Base-by-base conservation (phyloP, 1,140 invertebrate genomes). In the Scaptomyza graminum region DNA sequence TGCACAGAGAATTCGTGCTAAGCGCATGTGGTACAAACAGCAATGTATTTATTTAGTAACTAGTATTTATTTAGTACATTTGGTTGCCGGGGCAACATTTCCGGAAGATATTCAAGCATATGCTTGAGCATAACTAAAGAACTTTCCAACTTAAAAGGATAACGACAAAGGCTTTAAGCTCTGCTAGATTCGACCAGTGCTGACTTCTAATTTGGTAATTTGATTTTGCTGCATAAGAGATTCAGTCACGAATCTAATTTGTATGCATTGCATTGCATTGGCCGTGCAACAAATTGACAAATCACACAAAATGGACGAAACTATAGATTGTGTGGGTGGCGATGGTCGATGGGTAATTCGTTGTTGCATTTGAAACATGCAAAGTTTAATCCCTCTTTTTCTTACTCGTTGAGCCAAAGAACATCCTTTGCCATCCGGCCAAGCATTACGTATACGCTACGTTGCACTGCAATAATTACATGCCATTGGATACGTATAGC, bases 391-490 rank as follows among this genome's bases (percentile, higher is more conserved):
- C 44, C 56, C 7, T 8, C 8, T 8, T 7, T 34, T 15, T 7
- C 12, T 34, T 41, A n/a, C 7, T 34, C 31, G 12, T 4, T 34
- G 28, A 55, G n/a, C 25, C 39, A 43, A 34, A 56, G 52, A 22
- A 62, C 13, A 59, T 82, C 59, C 83, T 87, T 87, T 88, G 82
- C 82, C 12, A 41, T 41, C 67, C 41, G 67, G 31, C 78, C 67
- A 88, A 87, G 82, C 82, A 87, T 87, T 82, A 87, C 82, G 83
- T 75, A 87, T 87, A 88, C 82, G 83, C 83, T 64, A 87, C 82
- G 75, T 82, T 87, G 83, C 82, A 88, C 82, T 79, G 82, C 83
- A 79, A 87, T 87, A 88, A 87, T 87, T 87, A 87, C 83, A 87
- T 87, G 83, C 83, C 82, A 88, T 88, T 88, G 83, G 78, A 85